Evolutionary conservation across 2,797 vertebrate species (phyloP).

Genomic region (Nannoperca obscura): DNA sequence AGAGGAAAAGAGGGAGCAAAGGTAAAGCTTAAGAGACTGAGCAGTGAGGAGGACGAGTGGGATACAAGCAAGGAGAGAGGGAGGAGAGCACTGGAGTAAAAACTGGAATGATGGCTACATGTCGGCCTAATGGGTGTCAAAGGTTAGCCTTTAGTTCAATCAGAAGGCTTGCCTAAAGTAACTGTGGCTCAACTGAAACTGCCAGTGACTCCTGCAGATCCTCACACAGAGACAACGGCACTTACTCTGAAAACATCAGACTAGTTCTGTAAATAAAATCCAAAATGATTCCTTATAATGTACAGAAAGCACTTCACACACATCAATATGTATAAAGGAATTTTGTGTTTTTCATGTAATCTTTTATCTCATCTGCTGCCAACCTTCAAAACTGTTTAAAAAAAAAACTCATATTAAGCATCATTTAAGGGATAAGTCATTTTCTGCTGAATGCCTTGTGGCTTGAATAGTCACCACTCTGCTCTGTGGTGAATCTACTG

Average conservation of each 20-base stretch:
- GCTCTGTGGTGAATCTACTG: slow-evolving; percentile 5
- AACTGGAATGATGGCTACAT: slow-evolving; percentile 18
- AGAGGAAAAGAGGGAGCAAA: slow-evolving; percentile 23
- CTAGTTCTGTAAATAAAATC: not conserved
- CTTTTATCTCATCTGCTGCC: not conserved
- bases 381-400: not conserved
- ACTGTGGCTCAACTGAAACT: not conserved
- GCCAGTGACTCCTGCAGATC: slow-evolving; percentile 11
- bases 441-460: slow-evolving; percentile 13
- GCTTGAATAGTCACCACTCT: slow-evolving; percentile 10
- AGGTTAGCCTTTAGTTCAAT: slow-evolving; percentile 32
- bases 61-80: slow-evolving; percentile 23
- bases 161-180: slow-evolving; percentile 27
- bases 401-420: not conserved
- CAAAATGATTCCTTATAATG: not conserved
- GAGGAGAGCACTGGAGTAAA: slow-evolving; percentile 27
- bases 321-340: not conserved
- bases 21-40: slow-evolving; percentile 26
- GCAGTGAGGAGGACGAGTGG: slow-evolving; percentile 38
- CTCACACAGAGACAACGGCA: slow-evolving; percentile 3
- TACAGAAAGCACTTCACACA: slow-evolving; percentile 9
- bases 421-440: slow-evolving; percentile 2
- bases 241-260: not conserved
- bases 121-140: slow-evolving; percentile 30
- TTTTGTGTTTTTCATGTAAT: not conserved